Conservation (phyloP, 2,888 invertebrate species). For the Parnassius apollo region DNA sequence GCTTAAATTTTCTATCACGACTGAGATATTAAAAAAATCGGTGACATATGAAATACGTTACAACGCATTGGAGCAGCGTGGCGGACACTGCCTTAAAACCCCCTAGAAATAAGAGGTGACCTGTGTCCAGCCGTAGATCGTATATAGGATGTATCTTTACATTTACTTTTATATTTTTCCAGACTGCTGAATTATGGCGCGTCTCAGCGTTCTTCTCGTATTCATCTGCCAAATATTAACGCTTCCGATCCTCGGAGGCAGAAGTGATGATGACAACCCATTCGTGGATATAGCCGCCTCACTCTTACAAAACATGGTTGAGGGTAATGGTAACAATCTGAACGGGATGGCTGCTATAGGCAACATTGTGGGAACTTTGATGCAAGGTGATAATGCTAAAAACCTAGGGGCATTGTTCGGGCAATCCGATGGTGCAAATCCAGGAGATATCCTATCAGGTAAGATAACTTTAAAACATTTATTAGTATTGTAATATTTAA, state of each 20-base stretch:
- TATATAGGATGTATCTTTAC: background rate
- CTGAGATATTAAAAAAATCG: background rate
- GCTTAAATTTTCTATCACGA: no score
- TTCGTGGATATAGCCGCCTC: slow-evolving; percentile 86
- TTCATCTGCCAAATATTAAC: slow-evolving; percentile 47
- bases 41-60: background rate
- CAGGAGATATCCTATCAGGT: slow-evolving; percentile 77
- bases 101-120: background rate
- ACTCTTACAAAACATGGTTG: slow-evolving; percentile 83
- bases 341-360: slow-evolving; percentile 82
- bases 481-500: background rate
- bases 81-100: background rate
- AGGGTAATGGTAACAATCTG: slow-evolving; percentile 52
- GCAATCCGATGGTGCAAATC: slow-evolving; percentile 54
- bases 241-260: slow-evolving; percentile 50
- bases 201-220: slow-evolving; percentile 44
- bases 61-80: background rate
- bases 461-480: slow-evolving; percentile 29
- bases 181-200: slow-evolving; percentile 47
- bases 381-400: slow-evolving; percentile 85
- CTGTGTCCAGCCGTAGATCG: background rate
- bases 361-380: slow-evolving; percentile 83
- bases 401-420: slow-evolving; percentile 63
- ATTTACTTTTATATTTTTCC: slow-evolving; percentile 5
- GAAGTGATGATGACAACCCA: slow-evolving; percentile 76